Conservation (phyloP, 2,888 invertebrate genomes). For the Oxytorus armatus region DNA sequence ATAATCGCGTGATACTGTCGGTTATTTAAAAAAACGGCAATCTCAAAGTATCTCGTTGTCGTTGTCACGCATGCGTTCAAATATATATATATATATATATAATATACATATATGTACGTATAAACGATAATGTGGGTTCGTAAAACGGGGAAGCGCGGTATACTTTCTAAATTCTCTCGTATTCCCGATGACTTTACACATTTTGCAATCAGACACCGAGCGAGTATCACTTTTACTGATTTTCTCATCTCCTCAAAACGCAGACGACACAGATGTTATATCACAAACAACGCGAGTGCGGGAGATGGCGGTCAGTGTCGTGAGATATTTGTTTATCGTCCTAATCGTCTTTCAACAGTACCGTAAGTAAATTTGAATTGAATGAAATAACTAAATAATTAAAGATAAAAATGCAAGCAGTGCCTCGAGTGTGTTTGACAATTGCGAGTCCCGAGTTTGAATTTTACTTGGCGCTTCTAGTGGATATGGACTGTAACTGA, state of each 20-base stretch:
- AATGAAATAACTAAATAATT: not conserved
- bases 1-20: constrained; percentile 9
- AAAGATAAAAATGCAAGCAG: not conserved
- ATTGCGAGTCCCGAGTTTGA: constrained; percentile 16
- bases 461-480: constrained; percentile 31
- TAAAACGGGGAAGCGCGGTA: constrained; percentile 72
- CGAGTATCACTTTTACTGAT: constrained; percentile 79
- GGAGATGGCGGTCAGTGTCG: constrained; percentile 83
- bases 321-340: constrained; percentile 75
- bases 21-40: constrained; percentile 36
- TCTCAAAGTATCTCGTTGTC: constrained; percentile 38
- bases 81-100: constrained; percentile 6
- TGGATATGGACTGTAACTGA: constrained; percentile 8
- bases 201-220: constrained; percentile 77
- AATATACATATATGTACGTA: constrained; percentile 14
- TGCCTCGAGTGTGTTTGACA: not conserved
- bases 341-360: constrained; percentile 71
- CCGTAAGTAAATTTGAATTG: constrained; percentile 75
- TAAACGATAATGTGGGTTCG: constrained; percentile 64
- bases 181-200: constrained; percentile 76
- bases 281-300: constrained; percentile 79
- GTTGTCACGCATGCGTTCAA: constrained; percentile 67
- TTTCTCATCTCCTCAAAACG: constrained; percentile 76
- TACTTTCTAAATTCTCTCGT: constrained; percentile 82
- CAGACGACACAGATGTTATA: constrained; percentile 80